Base-by-base conservation (phyloP, 1,140 invertebrate genomes). In the Conus ventricosus region DNA sequence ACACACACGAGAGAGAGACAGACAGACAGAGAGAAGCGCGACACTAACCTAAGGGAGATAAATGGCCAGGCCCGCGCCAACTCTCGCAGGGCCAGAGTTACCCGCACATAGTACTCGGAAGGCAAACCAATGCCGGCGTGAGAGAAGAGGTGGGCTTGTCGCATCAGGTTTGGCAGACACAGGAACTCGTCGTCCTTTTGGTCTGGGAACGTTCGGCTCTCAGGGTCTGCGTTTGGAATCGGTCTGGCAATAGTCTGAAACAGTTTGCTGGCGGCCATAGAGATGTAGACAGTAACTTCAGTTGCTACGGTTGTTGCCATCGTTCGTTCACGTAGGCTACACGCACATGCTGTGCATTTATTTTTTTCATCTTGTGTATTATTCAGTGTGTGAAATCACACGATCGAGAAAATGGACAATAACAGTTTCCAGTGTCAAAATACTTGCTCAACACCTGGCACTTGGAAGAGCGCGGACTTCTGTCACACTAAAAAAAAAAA, bases 41-140 rank as follows among this genome's bases (percentile, higher is more conserved):
- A 75, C 76, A 27, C 76, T 78, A 10, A 92, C 55, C 91, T 85
- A 39, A 91, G 84, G 67, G 87, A 89, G 57, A 92, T 85, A 5
- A 93, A 85, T 5, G 92, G 90, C 27, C 90, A 89, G 15, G 75
- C 67, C 6, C 86, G 87, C 2, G 91, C 88, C 25, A 94, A 89
- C 13, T 91, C 88, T n/a, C 91, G 88, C 82, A 93, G 82, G 10
- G 93, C 90, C 51, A 94, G 84, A 67, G 91, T 90, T 20, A 93
- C 89, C 80, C 92, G 83, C 2, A 89, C 85, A 27, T 89, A 90
- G 75, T 92, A 91, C 27, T 91, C 89, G 13, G 90, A 39, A n/a
- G 91, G 90, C n/a, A 93, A 78, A 51, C 93, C 93, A 57, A 92
- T 60, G 4, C 93, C 93, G 15, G 92, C 91, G 87, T 90, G 84